Base-by-base conservation (phyloP, 2,888 invertebrate species). In the Drosophila differens region DNA sequence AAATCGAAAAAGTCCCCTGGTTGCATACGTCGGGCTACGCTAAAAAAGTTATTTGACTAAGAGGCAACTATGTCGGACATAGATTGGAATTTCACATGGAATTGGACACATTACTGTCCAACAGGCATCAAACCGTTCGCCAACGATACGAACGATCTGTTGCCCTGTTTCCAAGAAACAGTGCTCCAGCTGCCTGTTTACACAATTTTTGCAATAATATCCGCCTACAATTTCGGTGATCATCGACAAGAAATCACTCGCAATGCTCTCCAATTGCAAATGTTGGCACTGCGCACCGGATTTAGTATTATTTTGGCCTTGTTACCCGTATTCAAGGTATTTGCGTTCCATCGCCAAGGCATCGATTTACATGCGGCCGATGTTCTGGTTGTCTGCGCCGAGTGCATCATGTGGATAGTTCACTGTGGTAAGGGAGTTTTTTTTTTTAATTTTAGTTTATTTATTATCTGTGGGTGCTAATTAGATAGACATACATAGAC, bases 111-210 rank as follows among this genome's bases (percentile, higher is more conserved):
- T 73, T 95, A 97, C 89, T 97, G 97, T 61, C 95, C 95, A n/a
- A 95, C 95, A 33, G 96, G 96, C 35, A 94, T 97, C 61, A 94
- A 94, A 72, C 95, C 97, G 32, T 96, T 97, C 95, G 95, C 96
- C 87, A 94, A 95, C 14, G 93, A 94, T 22, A 94, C 95, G 41
- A 95, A 96, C 90, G 97, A 98, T 94, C 95, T 98, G 85, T 96
- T 97, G 66, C 94, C 96, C 69, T 98, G 98, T 93, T 98, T 98
- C 92, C 97, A 98, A 93, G 96, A 97, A 93, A 93, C 98, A 60
- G 96, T 95, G 90, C 94, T 98, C 41, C 95, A 97, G 92, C 95
- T 97, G 83, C 97, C 98, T 22, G 93, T 96, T 52, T 95, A 96
- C 87, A 94, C 95, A 55, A 88, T 97, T 41, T 94, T 98, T 81